Percentiles rank a stretch among this genome's conserved stretches.
Conservation (phyloP, 2,888 invertebrate species). For the Herminia tarsipennalis region DNA sequence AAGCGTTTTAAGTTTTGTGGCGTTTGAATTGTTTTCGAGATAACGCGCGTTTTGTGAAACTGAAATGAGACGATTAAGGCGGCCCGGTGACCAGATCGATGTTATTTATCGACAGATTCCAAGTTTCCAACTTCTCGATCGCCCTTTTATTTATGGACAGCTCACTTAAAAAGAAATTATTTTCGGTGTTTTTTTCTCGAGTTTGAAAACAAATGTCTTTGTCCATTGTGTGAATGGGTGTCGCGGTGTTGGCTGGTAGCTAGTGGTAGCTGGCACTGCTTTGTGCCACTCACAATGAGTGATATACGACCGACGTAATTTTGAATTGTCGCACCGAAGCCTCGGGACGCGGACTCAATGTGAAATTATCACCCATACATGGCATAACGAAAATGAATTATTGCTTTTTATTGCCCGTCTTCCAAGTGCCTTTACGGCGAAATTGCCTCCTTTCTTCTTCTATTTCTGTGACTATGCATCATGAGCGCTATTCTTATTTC, state of each 20-base stretch:
- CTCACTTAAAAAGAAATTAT: constrained; percentile 75
- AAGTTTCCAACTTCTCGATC: constrained; percentile 47
- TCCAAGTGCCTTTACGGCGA: constrained; percentile 59
- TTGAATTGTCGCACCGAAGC: constrained; percentile 77
- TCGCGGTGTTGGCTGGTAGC: constrained; percentile 71
- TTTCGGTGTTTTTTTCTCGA: constrained; percentile 72
- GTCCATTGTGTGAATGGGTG: constrained; percentile 75
- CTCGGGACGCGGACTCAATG: constrained; percentile 71
- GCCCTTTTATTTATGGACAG: constrained; percentile 68
- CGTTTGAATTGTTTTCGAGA: constrained; percentile 80
- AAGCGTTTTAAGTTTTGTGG: constrained; percentile 82
- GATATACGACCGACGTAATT: constrained; percentile 83
- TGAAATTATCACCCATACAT: constrained; percentile 83
- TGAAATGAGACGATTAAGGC: constrained; percentile 62
- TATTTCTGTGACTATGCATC: constrained; percentile 52
- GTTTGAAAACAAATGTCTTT: constrained; percentile 83
- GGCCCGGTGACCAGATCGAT: constrained; percentile 46
- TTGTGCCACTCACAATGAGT: constrained; percentile 83
- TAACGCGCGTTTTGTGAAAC: constrained; percentile 71
- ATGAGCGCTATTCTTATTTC: constrained; percentile 46
- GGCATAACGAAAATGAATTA: constrained; percentile 85
- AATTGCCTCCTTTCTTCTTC: constrained; percentile 54
- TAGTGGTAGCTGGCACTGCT: constrained; percentile 70
- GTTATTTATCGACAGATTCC: constrained; percentile 57
- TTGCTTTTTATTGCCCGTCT: constrained; percentile 74